Conservation (phyloP, 2,888 invertebrate species). For the Argyra leucocephala region DNA sequence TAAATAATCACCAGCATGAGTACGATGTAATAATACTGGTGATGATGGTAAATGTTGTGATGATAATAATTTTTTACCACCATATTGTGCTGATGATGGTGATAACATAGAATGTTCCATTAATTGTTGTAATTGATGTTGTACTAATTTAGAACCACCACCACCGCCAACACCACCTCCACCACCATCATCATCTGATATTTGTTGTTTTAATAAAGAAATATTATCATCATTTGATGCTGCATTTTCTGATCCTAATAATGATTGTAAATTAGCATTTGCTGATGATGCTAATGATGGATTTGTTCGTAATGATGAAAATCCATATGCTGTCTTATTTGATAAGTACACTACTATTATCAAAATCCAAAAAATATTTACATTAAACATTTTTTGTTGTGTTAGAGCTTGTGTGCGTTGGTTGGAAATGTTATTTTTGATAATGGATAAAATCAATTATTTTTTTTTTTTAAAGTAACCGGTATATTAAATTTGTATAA, state of each 20-base stretch:
- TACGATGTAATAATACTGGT: no score
- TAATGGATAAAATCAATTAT: no score
- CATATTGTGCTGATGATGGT: not conserved
- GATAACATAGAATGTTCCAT: not conserved
- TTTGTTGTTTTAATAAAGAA: not conserved
- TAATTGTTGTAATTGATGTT: not conserved
- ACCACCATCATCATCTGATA: no score
- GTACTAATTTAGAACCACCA: not conserved
- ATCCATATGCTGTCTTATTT: not conserved
- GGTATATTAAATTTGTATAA: no score
- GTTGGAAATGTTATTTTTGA: no score
- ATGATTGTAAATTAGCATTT: not conserved
- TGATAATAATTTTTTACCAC: not conserved
- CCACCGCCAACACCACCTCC: no score
- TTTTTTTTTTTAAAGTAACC: no score
- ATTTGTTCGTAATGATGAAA: not conserved
- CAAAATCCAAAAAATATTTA: not conserved
- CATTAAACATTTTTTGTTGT: no score
- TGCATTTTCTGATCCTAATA: not conserved
- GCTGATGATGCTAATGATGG: not conserved
- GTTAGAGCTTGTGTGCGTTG: no score
- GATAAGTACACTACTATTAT: not conserved
- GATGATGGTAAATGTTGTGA: not conserved
- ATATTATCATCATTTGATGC: not conserved
- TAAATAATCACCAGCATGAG: not conserved